Conservation (phyloP, 2,113 vertebrate genomes). For the Prionailurus viverrinus region DNA sequence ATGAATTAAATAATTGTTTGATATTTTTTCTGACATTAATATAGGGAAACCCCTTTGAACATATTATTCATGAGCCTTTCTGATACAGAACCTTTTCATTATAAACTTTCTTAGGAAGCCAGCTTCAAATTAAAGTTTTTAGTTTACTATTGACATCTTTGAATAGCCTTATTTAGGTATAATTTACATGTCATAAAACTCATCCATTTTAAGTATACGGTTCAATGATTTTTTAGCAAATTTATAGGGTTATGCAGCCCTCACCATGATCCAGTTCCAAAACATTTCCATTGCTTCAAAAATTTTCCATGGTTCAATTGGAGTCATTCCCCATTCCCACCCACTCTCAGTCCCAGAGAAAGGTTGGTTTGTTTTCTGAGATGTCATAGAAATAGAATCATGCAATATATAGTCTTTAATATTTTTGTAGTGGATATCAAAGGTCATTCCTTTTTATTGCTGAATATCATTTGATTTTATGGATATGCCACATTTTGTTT, state of each 20-base stretch:
- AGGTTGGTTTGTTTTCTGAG: not conserved
- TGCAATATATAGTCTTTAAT: not conserved
- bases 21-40: slow-evolving; percentile 59
- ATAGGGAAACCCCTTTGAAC: slow-evolving; percentile 36
- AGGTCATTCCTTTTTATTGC: not conserved
- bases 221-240: slow-evolving; percentile 14
- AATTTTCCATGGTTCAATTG: not conserved
- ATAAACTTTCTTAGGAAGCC: slow-evolving; percentile 10
- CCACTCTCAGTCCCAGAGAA: not conserved
- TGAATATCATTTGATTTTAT: not conserved
- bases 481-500: not conserved
- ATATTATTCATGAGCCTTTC: slow-evolving; percentile 22
- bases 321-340: not conserved
- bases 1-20: slow-evolving; percentile 43
- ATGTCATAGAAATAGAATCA: not conserved
- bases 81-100: slow-evolving; percentile 39
- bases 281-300: not conserved
- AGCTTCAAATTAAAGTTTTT: slow-evolving; percentile 51
- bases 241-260: not conserved
- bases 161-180: slow-evolving; percentile 37
- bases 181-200: slow-evolving; percentile 61
- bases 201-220: slow-evolving; percentile 22
- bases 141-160: slow-evolving; percentile 47
- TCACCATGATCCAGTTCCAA: not conserved
- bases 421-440: not conserved